Percentiles rank a stretch among this genome's conserved stretches.
Conservation (phyloP, 2,797 vertebrate genomes). For the Lophius americanus region DNA sequence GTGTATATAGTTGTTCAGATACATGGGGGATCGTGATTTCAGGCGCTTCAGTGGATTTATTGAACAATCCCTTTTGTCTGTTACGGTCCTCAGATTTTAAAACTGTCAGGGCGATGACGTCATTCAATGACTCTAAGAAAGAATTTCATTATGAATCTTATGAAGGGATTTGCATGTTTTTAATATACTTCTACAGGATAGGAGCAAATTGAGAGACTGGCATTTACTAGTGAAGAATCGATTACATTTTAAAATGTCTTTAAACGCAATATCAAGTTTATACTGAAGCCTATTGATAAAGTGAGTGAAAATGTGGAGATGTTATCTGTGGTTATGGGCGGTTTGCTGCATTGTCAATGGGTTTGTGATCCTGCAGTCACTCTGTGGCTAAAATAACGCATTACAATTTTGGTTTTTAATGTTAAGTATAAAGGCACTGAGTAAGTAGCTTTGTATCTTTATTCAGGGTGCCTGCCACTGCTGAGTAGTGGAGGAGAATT, state of each 20-base stretch:
- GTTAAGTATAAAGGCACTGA: too few species aligned
- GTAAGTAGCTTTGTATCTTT: too few species aligned
- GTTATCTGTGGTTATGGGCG: conserved; percentile 11
- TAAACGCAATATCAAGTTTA: conserved; percentile 8
- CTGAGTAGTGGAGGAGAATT: too few species aligned
- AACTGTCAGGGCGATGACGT: conserved; percentile 4
- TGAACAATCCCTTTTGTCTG: not conserved
- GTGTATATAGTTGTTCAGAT: conserved; percentile 24
- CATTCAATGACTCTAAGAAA: conserved; percentile 9
- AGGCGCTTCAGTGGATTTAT: conserved; percentile 14
- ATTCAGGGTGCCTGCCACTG: too few species aligned
- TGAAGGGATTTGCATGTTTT: too few species aligned
- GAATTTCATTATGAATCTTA: conserved; percentile 1
- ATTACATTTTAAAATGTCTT: conserved; percentile 15
- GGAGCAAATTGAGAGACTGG: too few species aligned
- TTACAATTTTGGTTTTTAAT: too few species aligned
- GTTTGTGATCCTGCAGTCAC: not conserved
- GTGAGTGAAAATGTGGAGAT: not conserved
- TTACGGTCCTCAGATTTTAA: conserved; percentile 1
- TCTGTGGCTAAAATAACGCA: not conserved
- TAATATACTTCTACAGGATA: too few species aligned
- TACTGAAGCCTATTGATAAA: not conserved
- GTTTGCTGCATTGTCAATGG: not conserved
- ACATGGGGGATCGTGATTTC: conserved; percentile 7
- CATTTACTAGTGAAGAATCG: too few species aligned